Base-by-base conservation (phyloP, 1,140 invertebrate species). In the Pogonomyrmex barbatus region DNA sequence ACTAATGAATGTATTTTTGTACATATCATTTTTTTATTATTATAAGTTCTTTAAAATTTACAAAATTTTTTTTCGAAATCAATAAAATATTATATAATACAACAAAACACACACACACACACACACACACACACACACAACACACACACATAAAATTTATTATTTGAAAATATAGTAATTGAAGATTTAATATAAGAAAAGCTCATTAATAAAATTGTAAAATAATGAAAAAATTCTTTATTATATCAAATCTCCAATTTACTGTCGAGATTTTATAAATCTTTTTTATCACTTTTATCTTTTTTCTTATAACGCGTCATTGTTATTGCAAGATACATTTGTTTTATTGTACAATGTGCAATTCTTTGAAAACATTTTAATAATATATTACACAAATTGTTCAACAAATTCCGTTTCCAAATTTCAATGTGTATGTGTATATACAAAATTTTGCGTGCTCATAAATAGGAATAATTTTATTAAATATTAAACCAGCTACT, bases 11-110 rank as follows among this genome's bases (percentile, higher is more conserved):
- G 24, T 24, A 24, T 24, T 24, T 24, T 24, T 24, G 24, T 24
- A 24, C 24, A 24, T 24, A 24, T 24, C 24, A 24, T 24, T 24
- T 24, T 24, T 24, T 24, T 24, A 24, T 24, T 0, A 24, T 24
- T 24, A 24, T 24, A 24, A 24, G 24, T 24, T 24, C 24, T 63
- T 36, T 39, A 14, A 63, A 42, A 67, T 45, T 63, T 65, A 17
- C 2, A 42, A 65, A 42, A 65, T 39, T 65, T 4, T 2, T 2
- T 75, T 14, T 6, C 5, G 42, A 10, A 56, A 10, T 12, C 24
- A 14, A 75, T 56, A 75, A 75, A n/a, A 36, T n/a, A 42, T 42
- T 63, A 63, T 54, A 63, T 14, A 63, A 36, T 63, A 17, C 14
- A n/a, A 54, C 17, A 33, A 24, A 30, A 24, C 24, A 1, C 5